Evolutionary conservation across 1,140 invertebrate species (phyloP).

Genomic region (Pentalonia nigronervosa): DNA sequence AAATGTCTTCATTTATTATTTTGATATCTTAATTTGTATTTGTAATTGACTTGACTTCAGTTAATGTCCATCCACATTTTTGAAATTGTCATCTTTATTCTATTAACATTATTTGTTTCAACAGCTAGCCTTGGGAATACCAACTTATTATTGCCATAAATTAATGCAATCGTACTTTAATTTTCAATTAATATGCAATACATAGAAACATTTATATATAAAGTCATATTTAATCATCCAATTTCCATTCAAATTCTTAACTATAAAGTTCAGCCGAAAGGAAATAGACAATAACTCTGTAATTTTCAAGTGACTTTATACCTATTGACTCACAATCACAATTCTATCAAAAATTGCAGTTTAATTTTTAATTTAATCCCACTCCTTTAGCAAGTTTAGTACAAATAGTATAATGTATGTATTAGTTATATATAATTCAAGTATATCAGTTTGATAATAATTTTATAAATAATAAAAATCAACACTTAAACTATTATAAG

Average conservation of each 20-base stretch:
- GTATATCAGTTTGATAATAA: neutral
- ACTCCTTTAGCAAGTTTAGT: neutral
- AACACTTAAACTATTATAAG: neutral
- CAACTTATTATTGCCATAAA: neutral
- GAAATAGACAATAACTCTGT: neutral
- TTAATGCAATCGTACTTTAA: neutral
- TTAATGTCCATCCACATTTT: neutral
- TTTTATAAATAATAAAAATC: neutral
- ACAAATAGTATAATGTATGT: neutral
- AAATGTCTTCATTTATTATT: neutral
- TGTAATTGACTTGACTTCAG: neutral
- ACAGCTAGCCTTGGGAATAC: no score
- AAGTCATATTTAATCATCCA: neutral
- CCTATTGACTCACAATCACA: neutral
- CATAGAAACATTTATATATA: neutral
- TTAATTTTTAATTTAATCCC: neutral
- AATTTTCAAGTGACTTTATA: conserved; percentile 47
- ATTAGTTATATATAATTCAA: neutral
- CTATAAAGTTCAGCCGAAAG: neutral
- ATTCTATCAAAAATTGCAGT: neutral
- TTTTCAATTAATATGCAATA: neutral
- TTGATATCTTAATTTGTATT: neutral
- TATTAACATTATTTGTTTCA: neutral
- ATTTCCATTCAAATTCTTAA: neutral
- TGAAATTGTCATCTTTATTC: neutral